Evolutionary conservation across 2,113 vertebrate genomes (phyloP).

Genomic region (Climacteris rufus): DNA sequence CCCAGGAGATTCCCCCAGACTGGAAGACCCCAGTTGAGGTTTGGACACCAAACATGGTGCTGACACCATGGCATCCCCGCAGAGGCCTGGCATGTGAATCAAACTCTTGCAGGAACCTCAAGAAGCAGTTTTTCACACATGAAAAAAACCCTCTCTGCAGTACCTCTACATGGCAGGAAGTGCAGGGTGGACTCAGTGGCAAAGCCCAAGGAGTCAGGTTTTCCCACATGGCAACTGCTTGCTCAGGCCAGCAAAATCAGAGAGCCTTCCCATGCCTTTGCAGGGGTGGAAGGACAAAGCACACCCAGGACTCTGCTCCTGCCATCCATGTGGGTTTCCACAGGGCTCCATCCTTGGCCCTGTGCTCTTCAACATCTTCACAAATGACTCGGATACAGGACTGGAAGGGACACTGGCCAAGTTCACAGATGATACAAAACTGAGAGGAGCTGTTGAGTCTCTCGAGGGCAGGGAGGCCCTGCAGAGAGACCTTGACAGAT

Average conservation of each 20-base stretch:
- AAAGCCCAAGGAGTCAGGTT: background rate
- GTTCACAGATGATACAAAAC: background rate
- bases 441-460: background rate
- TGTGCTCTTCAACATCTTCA: background rate
- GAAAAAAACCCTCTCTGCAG: background rate
- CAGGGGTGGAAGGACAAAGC: background rate
- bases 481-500: background rate
- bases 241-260: background rate
- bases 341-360: rapidly evolving
- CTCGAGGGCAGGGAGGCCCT: background rate
- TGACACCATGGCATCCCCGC: background rate
- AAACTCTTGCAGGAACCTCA: background rate
- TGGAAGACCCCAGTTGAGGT: conserved; percentile 16
- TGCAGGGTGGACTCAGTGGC: background rate
- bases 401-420: background rate
- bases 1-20: background rate
- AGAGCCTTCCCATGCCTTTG: background rate
- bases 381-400: background rate
- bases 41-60: background rate
- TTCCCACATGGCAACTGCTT: background rate
- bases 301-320: background rate
- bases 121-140: background rate
- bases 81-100: conserved; percentile 13
- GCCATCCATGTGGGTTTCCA: background rate
- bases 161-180: background rate